Evolutionary conservation across 2,113 vertebrate genomes (phyloP).

Genomic region (Tichodroma muraria): DNA sequence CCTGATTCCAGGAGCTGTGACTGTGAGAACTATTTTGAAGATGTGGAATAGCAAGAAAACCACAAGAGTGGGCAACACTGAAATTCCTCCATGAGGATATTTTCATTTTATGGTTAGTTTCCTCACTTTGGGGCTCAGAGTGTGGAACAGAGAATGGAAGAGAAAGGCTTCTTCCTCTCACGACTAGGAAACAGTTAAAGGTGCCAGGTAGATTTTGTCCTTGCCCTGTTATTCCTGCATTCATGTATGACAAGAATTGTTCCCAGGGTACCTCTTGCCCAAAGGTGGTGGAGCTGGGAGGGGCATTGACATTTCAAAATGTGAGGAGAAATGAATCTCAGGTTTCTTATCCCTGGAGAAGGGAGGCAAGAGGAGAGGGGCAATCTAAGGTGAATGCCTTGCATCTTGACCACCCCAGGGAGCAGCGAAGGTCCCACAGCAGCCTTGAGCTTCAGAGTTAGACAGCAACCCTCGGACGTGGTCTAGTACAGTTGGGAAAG

Average conservation of each 20-base stretch:
- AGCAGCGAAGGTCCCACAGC: fast-evolving
- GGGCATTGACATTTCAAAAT: background rate
- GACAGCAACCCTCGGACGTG: background rate
- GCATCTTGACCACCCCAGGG: background rate
- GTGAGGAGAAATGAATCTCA: background rate
- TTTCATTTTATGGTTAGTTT: background rate
- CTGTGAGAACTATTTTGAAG: background rate
- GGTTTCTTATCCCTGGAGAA: background rate
- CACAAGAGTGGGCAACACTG: background rate
- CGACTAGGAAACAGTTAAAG: background rate
- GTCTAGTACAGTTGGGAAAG: background rate
- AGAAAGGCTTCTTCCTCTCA: background rate
- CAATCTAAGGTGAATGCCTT: background rate
- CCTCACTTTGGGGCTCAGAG: background rate
- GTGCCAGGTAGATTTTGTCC: background rate
- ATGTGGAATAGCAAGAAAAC: background rate
- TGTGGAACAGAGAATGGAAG: background rate
- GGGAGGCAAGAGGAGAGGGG: background rate
- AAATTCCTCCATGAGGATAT: background rate
- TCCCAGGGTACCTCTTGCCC: background rate
- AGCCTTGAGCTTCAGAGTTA: background rate
- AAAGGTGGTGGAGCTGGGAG: background rate
- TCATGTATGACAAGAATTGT: background rate
- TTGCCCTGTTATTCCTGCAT: fast-evolving
- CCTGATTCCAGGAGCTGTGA: background rate